Evolutionary conservation across 1,140 invertebrate species (phyloP), one percentile per base, ranked within the genome.

Genomic region (Drosophila fuyamai): DNA sequence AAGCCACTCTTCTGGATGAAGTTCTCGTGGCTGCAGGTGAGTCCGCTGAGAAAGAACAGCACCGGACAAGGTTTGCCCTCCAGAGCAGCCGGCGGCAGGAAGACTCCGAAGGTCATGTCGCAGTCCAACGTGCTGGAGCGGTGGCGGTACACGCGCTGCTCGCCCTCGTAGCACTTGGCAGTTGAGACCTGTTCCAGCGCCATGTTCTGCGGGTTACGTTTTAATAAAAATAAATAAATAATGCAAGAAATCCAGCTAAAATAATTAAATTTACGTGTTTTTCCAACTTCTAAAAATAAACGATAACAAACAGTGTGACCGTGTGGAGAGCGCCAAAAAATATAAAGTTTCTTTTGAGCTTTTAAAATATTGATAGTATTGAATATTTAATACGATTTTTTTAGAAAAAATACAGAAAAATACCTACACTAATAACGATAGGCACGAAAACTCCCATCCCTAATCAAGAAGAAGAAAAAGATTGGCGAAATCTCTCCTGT

Each of bases 1-100:
- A 97, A 96, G 40, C 98, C 98, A 51, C 98, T 95, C 94, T 99
- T 99, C 54, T 97, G 95, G 53, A 99, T 96, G 92, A 99, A 99
- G 94, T 99, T 99, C 83, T 97, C 95, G 92, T 99, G 98, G 29
- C 95, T 98, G 92, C 98, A 99, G 0, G 97, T 98, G 6, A 99
- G 93, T 10, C 98, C 98, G 50, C 98, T 99, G 0, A 99, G 93
- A 94, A 96, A 99, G 92, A 98, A 99, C 5, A 99, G 94, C 7
- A 98, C 96, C 36, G 98, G 97, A 23, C 96, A 93, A 14, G 94
- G 92, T 13, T 94, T 94, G 54, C 94, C 93, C 60, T 96, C 95
- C 16, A 95, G 94, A 12, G 95, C 94, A 83, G 96, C 94, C 0
- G 97, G 95, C 56, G 98, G 98, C 41, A 99, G 76, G 91, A 96